A percentile compares a stretch with the other conserved stretches of the same genome.
Conservation (phyloP, 1,140 invertebrate genomes). For the Saccostrea glomerata region DNA sequence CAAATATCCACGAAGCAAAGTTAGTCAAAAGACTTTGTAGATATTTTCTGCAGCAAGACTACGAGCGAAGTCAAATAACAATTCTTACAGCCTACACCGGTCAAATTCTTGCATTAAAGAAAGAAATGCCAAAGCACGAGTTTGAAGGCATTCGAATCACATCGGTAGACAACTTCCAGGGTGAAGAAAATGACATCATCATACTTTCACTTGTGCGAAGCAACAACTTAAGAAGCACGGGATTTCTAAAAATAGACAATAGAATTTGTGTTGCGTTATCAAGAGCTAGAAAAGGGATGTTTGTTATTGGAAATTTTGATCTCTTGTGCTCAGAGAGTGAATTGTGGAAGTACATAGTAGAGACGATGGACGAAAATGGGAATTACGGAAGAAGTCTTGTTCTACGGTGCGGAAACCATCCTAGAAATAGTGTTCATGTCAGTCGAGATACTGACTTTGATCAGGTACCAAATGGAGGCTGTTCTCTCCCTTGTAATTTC, state of each 20-base stretch:
- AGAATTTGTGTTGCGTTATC: conserved; percentile 91
- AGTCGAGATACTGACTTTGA: conserved; percentile 72
- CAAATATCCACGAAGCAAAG: conserved; percentile 76
- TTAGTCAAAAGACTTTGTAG: conserved; percentile 71
- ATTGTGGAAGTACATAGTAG: conserved; percentile 78
- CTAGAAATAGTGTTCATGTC: conserved; percentile 61
- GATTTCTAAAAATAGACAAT: conserved; percentile 88
- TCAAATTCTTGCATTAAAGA: conserved; percentile 73
- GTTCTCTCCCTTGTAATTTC: conserved; percentile 71
- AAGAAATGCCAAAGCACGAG: conserved; percentile 69
- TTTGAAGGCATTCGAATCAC: conserved; percentile 80
- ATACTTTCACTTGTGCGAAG: conserved; percentile 90
- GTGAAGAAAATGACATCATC: conserved; percentile 92
- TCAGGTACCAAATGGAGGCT: conserved; percentile 77
- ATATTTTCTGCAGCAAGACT: conserved; percentile 78
- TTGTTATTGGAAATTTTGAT: conserved; percentile 85
- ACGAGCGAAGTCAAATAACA: conserved; percentile 74
- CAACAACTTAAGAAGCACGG: conserved; percentile 83
- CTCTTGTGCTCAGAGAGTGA: conserved; percentile 78
- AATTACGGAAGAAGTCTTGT: conserved; percentile 67
- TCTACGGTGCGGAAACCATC: conserved; percentile 79
- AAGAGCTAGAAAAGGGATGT: conserved; percentile 87
- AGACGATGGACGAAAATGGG: conserved; percentile 54
- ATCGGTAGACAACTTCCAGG: conserved; percentile 87
- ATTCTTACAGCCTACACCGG: conserved; percentile 78